These are phyloP conservation scores for Rotaria sp. DNA, from an alignment of 2,888 invertebrate genomes.

Conservation along the genomic window DNA sequence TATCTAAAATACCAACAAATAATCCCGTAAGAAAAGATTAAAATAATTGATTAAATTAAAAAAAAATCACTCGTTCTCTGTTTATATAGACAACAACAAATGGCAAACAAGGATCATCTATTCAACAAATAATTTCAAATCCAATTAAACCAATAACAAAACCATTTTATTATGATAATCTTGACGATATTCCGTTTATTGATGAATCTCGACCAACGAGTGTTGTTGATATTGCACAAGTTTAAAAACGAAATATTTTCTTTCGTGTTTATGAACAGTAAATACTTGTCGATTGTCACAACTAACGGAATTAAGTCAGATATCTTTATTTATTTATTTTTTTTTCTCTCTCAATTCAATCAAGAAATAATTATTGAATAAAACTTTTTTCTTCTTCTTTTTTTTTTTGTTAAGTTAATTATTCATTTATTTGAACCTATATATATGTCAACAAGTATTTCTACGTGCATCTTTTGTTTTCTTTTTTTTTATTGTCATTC, in stretches of 20 bases:
- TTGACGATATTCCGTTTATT: slow-evolving; percentile 22
- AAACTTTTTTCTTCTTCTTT: neutral
- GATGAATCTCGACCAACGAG: slow-evolving; percentile 22
- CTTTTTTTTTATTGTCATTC: neutral
- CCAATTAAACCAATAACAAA: neutral
- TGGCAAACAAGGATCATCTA: neutral
- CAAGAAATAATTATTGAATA: neutral
- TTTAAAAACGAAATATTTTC: neutral
- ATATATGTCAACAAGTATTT: neutral
- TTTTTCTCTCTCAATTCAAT: neutral
- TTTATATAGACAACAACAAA: neutral
- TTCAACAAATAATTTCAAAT: neutral
- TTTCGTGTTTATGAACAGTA: neutral
- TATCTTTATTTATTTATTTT: neutral
- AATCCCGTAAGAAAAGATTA: neutral
- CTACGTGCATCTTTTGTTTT: neutral
- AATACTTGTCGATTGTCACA: neutral
- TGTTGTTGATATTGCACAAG: slow-evolving; percentile 18
- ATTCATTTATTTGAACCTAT: neutral
- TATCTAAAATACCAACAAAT: neutral
- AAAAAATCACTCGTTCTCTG: neutral
- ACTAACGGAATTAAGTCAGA: neutral
- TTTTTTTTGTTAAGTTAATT: slow-evolving; percentile 7
- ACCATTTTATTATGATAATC: neutral
- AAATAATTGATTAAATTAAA: neutral